Conservation (phyloP, 2,797 vertebrate species). For the Halcyon badia region DNA sequence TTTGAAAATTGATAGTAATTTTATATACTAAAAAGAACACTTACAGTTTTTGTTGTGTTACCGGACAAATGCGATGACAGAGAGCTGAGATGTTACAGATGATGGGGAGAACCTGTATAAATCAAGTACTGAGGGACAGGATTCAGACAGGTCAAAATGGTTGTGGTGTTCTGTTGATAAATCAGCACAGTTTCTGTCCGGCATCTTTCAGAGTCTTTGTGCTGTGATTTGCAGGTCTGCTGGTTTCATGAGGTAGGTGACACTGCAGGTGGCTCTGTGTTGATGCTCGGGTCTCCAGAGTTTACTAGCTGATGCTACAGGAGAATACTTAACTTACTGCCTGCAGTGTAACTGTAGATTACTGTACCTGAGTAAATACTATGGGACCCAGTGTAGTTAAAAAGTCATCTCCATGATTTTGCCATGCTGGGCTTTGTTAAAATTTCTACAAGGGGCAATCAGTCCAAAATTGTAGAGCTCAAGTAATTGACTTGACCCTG, state of each 20-base stretch:
- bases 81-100: background rate
- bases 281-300: background rate
- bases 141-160: background rate
- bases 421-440: background rate
- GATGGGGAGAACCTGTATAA: background rate
- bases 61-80: fast-evolving
- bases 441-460: background rate
- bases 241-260: background rate
- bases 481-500: background rate
- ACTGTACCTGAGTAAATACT: fast-evolving
- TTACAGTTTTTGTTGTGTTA: background rate
- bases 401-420: background rate
- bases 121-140: background rate
- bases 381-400: fast-evolving
- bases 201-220: background rate
- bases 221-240: background rate
- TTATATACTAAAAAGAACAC: background rate
- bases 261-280: background rate
- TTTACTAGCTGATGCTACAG: background rate
- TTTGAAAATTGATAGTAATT: background rate
- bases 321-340: background rate
- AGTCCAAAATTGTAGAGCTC: background rate
- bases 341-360: background rate
- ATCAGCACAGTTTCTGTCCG: background rate
- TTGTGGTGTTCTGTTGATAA: background rate